Evolutionary conservation across 1,140 invertebrate species (phyloP).

Genomic region (Drosophila arizonae): DNA sequence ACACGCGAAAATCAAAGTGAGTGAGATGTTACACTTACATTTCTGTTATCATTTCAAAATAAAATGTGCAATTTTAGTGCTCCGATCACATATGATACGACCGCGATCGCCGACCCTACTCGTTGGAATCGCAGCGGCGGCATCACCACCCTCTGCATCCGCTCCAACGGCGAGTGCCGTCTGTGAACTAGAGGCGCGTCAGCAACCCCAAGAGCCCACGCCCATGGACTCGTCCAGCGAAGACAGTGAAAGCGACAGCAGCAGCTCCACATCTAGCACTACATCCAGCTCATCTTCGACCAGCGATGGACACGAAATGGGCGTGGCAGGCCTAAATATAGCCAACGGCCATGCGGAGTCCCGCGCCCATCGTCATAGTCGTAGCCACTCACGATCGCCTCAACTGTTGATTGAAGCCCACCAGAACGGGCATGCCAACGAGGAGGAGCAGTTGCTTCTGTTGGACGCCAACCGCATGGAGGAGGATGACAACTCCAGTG

Average conservation of each 20-base stretch:
- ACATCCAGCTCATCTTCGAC: constrained; percentile 68
- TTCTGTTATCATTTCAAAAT: neutral
- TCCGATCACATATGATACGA: constrained; percentile 72
- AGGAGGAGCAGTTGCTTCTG: constrained; percentile 55
- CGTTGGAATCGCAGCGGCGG: constrained; percentile 66
- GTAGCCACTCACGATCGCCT: constrained; percentile 44
- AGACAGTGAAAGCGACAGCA: constrained; percentile 82
- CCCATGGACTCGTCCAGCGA: constrained; percentile 80
- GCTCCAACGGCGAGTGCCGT: constrained; percentile 68
- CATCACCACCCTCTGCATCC: constrained; percentile 73
- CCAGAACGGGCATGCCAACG: constrained; percentile 60
- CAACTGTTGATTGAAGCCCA: constrained; percentile 31
- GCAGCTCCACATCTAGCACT: constrained; percentile 71
- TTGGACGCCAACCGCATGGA: constrained; percentile 63
- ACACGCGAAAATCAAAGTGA: constrained; percentile 76
- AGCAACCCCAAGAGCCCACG: constrained; percentile 67
- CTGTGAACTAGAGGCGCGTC: constrained; percentile 61
- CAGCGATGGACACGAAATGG: constrained; percentile 67
- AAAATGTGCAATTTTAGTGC: constrained; percentile 43
- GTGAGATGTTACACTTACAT: neutral
- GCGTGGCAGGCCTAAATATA: constrained; percentile 64
- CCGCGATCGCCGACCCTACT: constrained; percentile 52
- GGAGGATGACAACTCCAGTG: constrained; percentile 67
- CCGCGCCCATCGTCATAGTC: constrained; percentile 28
- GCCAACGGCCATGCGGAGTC: constrained; percentile 68